A percentile compares a stretch with the other conserved stretches of the same genome.
Evolutionary conservation across 2,113 vertebrate genomes (phyloP).

Genomic region (Cyphomyrus plagiostoma): DNA sequence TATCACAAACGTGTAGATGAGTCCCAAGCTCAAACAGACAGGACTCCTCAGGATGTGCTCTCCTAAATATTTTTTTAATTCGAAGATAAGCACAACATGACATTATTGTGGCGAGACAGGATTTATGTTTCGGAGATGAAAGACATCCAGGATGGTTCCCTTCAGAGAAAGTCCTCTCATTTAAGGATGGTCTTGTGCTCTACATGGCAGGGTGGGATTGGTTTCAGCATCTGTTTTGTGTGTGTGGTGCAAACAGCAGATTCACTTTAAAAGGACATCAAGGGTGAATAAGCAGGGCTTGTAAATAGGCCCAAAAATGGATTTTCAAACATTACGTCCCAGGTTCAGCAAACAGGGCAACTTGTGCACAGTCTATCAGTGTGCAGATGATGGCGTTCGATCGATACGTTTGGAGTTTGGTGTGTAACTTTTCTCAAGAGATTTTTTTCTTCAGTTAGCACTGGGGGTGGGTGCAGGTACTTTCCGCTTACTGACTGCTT

Average conservation of each 20-base stretch:
- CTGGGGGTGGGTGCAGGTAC: not conserved
- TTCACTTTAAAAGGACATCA: not conserved
- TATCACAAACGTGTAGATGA: not conserved
- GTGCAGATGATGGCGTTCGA: not conserved
- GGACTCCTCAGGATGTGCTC: not conserved
- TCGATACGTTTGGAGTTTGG: not conserved
- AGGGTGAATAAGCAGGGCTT: not conserved
- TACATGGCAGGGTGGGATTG: not conserved
- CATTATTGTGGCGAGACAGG: not conserved
- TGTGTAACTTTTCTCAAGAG: not conserved
- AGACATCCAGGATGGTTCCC: not conserved
- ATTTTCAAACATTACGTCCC: not conserved
- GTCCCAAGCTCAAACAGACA: not conserved
- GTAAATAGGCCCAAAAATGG: not conserved
- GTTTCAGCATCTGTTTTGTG: not conserved
- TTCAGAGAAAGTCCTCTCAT: not conserved
- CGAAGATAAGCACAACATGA: not conserved
- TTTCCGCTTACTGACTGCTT: not conserved
- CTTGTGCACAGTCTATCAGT: not conserved
- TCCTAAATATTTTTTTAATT: not conserved
- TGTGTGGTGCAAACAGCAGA: not conserved
- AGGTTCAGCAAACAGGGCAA: not conserved
- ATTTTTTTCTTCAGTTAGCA: not conserved
- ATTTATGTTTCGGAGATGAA: not conserved
- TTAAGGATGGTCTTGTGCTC: not conserved